Percentiles rank a stretch among this genome's conserved stretches.
Conservation (phyloP, 2,113 vertebrate genomes). For the Narcine bancroftii region DNA sequence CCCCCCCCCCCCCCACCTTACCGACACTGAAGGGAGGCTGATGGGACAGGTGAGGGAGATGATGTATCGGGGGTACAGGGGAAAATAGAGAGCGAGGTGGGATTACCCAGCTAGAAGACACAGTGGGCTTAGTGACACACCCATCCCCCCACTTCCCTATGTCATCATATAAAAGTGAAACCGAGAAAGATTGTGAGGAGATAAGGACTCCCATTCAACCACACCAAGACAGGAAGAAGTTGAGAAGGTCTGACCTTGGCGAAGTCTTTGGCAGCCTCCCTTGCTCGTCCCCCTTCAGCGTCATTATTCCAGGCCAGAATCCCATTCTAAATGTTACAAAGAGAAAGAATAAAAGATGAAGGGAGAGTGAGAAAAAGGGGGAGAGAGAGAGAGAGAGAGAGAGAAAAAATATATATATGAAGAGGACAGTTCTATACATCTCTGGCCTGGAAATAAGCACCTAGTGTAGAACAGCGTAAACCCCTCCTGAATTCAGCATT, state of each 20-base stretch:
- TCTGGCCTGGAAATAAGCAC: slow-evolving; percentile 8
- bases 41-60: too few species aligned
- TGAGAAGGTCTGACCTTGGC: slow-evolving; percentile 71
- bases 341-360: slow-evolving; percentile 33
- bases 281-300: slow-evolving; percentile 64
- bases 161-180: too few species aligned
- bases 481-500: background rate
- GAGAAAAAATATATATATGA: background rate
- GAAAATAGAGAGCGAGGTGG: too few species aligned
- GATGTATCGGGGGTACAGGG: too few species aligned
- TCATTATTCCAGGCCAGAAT: slow-evolving; percentile 72
- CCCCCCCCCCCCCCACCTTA: too few species aligned
- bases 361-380: background rate
- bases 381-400: slow-evolving; percentile 16
- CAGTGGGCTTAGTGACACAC: too few species aligned
- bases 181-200: background rate
- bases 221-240: background rate
- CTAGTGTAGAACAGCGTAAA: background rate
- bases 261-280: slow-evolving; percentile 87
- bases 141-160: too few species aligned
- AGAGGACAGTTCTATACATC: background rate
- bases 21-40: too few species aligned
- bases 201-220: background rate
- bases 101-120: too few species aligned
- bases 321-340: slow-evolving; percentile 62